Base-by-base conservation (phyloP, 2,888 invertebrate species). In the Macrosiphum euphorbiae region DNA sequence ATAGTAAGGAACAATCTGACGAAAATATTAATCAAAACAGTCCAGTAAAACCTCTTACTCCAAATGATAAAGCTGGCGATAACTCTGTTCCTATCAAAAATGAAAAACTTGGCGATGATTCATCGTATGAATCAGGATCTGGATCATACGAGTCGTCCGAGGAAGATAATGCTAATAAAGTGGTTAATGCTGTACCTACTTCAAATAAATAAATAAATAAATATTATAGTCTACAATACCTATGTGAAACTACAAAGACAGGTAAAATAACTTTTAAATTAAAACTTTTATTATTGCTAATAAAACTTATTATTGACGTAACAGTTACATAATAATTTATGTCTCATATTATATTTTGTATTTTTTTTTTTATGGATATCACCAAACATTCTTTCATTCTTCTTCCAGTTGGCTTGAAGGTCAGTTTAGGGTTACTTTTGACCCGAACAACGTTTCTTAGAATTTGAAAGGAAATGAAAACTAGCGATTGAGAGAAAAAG, bases 341-440 rank as follows among this genome's bases (percentile, higher is more conserved):
- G 26, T 52, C 3, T 88, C 20, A 88, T 88, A 89, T 61, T 41
- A 55, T 41, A 89, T 61, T 47, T 47, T 41, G 44, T 47, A 44
- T 28, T 55, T 47, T 47, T 78, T 90, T 78, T 84, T 41, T 84
- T 10, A 90, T 41, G 7, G 26, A 86, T 61, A 92, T 47, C n/a
- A 67, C 28, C 85, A 86, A 91, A 91, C 86, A 67, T 88, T 50
- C 16, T 86, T 47, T 90, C 44, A 26, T 35, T 90, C 24, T 55
- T 55, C 55, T 35, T 91, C 26, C 58, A 47, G n/a, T 61, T 44
- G 61, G 26, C 7, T 86, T 86, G 89, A 90, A 90, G 90, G 94
- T 94, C 90, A 86, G 7, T 61, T 61, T 28, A 90, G 86, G 94
- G 94, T 90, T 90, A 86, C 61, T 94, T 90, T 94, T 90, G 94